These are phyloP conservation scores for Drosophila tristis DNA, from an alignment of 1,140 invertebrate genomes.

Conservation along the genomic window DNA sequence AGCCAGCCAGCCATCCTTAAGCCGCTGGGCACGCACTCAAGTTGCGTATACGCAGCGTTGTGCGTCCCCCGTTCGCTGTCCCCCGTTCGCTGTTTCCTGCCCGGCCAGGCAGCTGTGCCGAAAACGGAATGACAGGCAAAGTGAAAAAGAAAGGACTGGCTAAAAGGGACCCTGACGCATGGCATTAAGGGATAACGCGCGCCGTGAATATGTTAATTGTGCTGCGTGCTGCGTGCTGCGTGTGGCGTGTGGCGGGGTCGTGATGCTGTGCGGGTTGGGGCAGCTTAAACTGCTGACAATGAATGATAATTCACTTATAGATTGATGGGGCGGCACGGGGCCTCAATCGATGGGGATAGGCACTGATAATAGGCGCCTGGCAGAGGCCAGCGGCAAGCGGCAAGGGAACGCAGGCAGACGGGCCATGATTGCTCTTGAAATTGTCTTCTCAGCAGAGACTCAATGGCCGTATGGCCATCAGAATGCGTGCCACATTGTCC, in stretches of 20 bases:
- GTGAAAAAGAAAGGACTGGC: slow-evolving; percentile 36
- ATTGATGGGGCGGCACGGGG: slow-evolving; percentile 31
- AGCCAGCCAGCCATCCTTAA: neutral
- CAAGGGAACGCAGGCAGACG: no score
- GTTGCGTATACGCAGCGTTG: slow-evolving; percentile 48
- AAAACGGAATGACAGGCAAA: slow-evolving; percentile 48
- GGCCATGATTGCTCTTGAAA: no score
- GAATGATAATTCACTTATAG: slow-evolving; percentile 37
- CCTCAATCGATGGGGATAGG: neutral
- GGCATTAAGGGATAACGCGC: slow-evolving; percentile 47
- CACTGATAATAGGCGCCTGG: no score
- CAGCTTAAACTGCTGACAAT: slow-evolving; percentile 46
- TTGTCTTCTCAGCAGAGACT: slow-evolving; percentile 67
- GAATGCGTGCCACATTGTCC: slow-evolving; percentile 75
- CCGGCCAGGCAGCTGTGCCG: neutral
- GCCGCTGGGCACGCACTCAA: slow-evolving; percentile 1
- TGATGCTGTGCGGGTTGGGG: neutral
- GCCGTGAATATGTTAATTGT: slow-evolving; percentile 60
- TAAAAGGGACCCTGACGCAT: slow-evolving; percentile 28
- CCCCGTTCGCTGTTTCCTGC: slow-evolving; percentile 4
- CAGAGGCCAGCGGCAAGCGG: no score
- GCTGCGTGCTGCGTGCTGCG: no score
- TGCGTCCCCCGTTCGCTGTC: neutral
- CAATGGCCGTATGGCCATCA: slow-evolving; percentile 76
- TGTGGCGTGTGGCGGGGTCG: no score